phyloP scores from a whole-genome alignment of 2,797 vertebrate genomes.

The Rhinophrynus dorsalis region DNA sequence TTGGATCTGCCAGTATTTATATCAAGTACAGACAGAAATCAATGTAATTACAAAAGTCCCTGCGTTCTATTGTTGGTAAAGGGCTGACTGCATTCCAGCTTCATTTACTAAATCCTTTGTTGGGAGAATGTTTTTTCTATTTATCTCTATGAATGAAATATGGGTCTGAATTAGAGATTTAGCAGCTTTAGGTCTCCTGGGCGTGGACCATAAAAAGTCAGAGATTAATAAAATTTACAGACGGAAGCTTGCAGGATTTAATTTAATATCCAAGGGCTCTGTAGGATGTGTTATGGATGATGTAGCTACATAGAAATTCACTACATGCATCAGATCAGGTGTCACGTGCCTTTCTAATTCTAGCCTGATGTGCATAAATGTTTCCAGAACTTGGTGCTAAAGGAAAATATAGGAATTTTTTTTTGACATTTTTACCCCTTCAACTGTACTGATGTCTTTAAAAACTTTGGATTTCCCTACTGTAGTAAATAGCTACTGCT shows the following conservation, averaged over 20 bases:
- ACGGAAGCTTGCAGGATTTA: background rate
- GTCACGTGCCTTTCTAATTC: too few relatives aligned
- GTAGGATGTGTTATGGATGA: too few relatives aligned
- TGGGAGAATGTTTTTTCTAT: background rate
- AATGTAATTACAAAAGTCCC: background rate
- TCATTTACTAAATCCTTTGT: background rate
- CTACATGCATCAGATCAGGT: too few relatives aligned
- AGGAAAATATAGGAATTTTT: too few relatives aligned
- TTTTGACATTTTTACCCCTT: too few relatives aligned
- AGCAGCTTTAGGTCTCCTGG: background rate
- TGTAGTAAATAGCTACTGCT: too few relatives aligned
- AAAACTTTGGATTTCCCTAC: too few relatives aligned
- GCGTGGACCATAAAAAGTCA: background rate
- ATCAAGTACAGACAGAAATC: slow-evolving; percentile 5
- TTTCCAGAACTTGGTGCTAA: too few relatives aligned
- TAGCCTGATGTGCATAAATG: too few relatives aligned
- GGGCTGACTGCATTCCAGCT: background rate
- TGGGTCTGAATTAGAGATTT: background rate
- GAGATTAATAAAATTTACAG: background rate
- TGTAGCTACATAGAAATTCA: too few relatives aligned
- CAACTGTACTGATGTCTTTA: too few relatives aligned
- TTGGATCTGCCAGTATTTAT: background rate
- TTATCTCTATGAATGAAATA: background rate
- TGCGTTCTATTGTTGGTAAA: background rate
- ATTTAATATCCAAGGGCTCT: background rate